Evolutionary conservation across 2,888 invertebrate species (phyloP).

Genomic region (Archips crataeganus): DNA sequence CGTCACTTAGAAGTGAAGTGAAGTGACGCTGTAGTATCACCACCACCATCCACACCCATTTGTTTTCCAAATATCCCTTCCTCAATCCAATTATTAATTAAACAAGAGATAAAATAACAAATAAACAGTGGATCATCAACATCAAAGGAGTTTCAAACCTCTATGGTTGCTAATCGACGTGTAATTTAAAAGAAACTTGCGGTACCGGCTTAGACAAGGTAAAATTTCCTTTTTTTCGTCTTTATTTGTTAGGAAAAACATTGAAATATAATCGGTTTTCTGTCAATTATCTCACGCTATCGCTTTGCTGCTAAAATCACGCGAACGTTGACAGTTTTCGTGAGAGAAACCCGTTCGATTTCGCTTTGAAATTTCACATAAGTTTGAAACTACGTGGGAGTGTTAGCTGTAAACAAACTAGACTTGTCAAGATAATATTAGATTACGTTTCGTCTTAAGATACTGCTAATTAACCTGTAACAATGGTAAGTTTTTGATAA

Average conservation of each 20-base stretch:
- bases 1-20: constrained; percentile 46
- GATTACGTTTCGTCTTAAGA: constrained; percentile 28
- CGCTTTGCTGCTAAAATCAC: constrained; percentile 19
- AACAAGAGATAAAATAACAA: constrained; percentile 1
- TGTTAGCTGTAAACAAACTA: constrained; percentile 31
- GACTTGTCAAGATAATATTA: constrained; percentile 41
- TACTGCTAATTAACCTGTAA: constrained; percentile 13
- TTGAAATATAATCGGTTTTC: constrained; percentile 32
- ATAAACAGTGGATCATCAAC: constrained; percentile 11
- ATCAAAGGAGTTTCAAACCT: constrained; percentile 10
- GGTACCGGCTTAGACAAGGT: constrained; percentile 54
- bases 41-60: constrained; percentile 37
- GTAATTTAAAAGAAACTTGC: constrained; percentile 43
- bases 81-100: constrained; percentile 18
- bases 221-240: constrained; percentile 48
- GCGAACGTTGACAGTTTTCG: constrained; percentile 24
- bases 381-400: constrained; percentile 34
- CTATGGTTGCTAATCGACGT: constrained; percentile 36
- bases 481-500: constrained; percentile 28
- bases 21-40: constrained; percentile 34
- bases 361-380: constrained; percentile 11
- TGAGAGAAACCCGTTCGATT: constrained; percentile 16
- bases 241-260: constrained; percentile 29
- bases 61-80: constrained; percentile 41
- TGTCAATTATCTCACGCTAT: constrained; percentile 36